A percentile compares a stretch with the other conserved stretches of the same genome.
Conservation (phyloP, 2,113 vertebrate genomes). For the Aspidoscelis tigris region DNA sequence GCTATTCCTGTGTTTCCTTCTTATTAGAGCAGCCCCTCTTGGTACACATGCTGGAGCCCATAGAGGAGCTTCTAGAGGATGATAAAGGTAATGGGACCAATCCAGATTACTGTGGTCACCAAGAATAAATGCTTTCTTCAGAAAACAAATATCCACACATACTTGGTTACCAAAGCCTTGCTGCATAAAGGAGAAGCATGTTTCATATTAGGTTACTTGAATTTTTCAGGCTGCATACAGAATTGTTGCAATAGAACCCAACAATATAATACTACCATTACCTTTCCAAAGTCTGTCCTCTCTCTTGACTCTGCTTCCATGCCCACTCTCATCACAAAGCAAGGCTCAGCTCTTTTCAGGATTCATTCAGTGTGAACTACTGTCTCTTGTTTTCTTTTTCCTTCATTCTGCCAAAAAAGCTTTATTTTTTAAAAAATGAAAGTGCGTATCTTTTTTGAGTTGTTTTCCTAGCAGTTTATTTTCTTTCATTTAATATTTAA, state of each 20-base stretch:
- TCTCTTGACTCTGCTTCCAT: background rate
- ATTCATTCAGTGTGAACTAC: too few species aligned
- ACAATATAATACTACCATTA: background rate
- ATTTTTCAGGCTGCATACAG: background rate
- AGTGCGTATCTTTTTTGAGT: background rate
- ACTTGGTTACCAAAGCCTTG: conserved; percentile 12
- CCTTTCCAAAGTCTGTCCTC: background rate
- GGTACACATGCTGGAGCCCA: conserved; percentile 89
- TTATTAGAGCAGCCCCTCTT: conserved; percentile 86
- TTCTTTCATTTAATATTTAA: background rate
- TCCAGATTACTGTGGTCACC: conserved; percentile 27
- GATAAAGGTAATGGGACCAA: conserved; percentile 88
- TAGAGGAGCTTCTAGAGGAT: conserved; percentile 96
- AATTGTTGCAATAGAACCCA: background rate
- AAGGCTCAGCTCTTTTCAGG: too few species aligned
- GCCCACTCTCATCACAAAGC: background rate
- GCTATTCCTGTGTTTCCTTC: conserved; percentile 72
- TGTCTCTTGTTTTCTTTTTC: background rate
- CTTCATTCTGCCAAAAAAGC: background rate
- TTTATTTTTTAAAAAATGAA: background rate
- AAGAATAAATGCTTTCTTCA: conserved; percentile 13
- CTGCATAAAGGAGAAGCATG: background rate
- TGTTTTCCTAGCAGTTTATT: too few species aligned
- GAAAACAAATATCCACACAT: conserved; percentile 19
- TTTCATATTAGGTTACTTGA: background rate